phyloP scores from a whole-genome alignment of 2,113 vertebrate species.

The Bubo scandiacus region DNA sequence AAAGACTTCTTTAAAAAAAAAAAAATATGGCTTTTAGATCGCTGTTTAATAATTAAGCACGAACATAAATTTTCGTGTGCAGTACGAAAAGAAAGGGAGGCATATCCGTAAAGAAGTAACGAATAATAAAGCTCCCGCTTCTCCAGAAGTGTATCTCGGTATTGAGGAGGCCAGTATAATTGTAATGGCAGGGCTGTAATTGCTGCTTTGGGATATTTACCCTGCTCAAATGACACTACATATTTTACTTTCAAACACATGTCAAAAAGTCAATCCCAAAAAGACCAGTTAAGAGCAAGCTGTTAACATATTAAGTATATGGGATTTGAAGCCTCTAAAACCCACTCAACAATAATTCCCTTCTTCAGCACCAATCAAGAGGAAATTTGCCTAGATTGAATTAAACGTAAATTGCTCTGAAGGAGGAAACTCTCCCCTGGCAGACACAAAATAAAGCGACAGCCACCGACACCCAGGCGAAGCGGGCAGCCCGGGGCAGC shows the following conservation, averaged over 20 bases:
- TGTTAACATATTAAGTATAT: conserved; percentile 51
- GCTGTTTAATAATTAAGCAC: not conserved
- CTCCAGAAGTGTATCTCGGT: not conserved
- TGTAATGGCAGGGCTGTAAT: conserved; percentile 30
- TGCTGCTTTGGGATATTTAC: conserved; percentile 64
- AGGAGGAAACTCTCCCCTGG: not conserved
- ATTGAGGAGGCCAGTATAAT: not conserved
- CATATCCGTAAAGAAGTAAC: not conserved
- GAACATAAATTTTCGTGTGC: not conserved
- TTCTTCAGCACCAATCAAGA: conserved; percentile 59
- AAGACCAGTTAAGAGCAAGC: conserved; percentile 62
- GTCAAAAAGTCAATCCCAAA: conserved; percentile 62
- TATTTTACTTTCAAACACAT: conserved; percentile 62
- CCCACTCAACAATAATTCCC: conserved; percentile 63
- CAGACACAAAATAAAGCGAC: not conserved
- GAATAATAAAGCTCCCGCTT: not conserved
- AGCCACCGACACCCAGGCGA: not conserved
- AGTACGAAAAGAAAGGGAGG: not conserved
- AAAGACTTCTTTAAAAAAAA: no score
- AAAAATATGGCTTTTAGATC: not conserved
- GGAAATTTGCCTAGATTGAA: conserved; percentile 59
- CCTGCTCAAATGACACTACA: conserved; percentile 63
- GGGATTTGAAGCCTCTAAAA: conserved; percentile 49
- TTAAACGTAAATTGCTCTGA: conserved; percentile 57
- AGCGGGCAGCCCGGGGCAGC: not conserved